Conservation (phyloP, 2,113 vertebrate genomes). For the Aramus guarauna region DNA sequence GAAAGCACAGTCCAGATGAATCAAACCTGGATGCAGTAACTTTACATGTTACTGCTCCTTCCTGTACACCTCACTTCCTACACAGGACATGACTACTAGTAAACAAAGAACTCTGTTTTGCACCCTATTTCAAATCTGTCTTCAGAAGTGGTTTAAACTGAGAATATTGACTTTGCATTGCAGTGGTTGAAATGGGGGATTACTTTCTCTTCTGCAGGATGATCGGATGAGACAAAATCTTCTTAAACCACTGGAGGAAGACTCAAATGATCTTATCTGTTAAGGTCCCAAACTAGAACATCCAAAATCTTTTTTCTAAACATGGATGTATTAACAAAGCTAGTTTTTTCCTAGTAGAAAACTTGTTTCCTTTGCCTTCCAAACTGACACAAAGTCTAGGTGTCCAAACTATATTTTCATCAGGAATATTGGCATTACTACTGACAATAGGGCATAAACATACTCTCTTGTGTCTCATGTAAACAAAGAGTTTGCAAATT, state of each 20-base stretch:
- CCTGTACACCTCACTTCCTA: background rate
- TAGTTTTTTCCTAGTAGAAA: background rate
- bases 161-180: background rate
- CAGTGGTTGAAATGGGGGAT: background rate
- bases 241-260: background rate
- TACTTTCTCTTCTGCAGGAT: background rate
- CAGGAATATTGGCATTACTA: background rate
- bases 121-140: background rate
- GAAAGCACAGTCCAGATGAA: background rate
- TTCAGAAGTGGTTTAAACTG: background rate
- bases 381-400: background rate
- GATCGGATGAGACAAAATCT: background rate
- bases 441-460: background rate
- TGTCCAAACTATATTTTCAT: background rate
- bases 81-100: background rate
- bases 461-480: background rate
- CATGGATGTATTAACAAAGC: background rate
- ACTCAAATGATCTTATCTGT: background rate
- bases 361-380: background rate
- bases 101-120: background rate
- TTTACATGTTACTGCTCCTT: background rate
- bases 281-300: background rate
- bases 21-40: background rate
- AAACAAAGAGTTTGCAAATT: background rate
- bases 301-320: background rate